These are phyloP conservation scores for Neocrepidodera transversa DNA, from an alignment of 2,888 invertebrate species.

Conservation along the genomic window DNA sequence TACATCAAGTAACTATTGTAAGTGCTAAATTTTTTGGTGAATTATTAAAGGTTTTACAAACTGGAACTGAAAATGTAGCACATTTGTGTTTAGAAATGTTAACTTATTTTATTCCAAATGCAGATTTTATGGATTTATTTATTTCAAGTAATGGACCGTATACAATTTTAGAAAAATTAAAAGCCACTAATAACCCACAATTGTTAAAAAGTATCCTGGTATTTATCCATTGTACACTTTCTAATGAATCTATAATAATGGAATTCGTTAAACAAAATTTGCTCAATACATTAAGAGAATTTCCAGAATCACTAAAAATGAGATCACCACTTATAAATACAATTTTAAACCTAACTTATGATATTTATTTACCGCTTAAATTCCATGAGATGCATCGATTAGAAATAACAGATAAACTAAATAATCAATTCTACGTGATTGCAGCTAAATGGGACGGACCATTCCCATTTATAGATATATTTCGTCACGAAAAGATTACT, in stretches of 20 bases:
- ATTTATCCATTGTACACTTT: slow-evolving; percentile 48
- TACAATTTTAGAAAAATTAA: slow-evolving; percentile 41
- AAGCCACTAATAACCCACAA: slow-evolving; percentile 34
- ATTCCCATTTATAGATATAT: slow-evolving; percentile 54
- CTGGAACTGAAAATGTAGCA: slow-evolving; percentile 33
- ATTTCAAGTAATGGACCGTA: slow-evolving; percentile 40
- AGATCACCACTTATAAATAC: slow-evolving; percentile 44
- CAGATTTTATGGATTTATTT: slow-evolving; percentile 44
- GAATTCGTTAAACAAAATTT: slow-evolving; percentile 43
- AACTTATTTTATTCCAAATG: slow-evolving; percentile 35
- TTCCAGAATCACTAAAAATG: slow-evolving; percentile 31
- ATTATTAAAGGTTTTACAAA: slow-evolving; percentile 38
- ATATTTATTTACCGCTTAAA: slow-evolving; percentile 51
- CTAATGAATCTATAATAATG: slow-evolving; percentile 44
- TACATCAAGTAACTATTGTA: slow-evolving; percentile 40
- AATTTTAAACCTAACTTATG: slow-evolving; percentile 46
- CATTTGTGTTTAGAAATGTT: slow-evolving; percentile 44
- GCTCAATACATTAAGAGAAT: slow-evolving; percentile 39
- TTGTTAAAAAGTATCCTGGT: slow-evolving; percentile 45
- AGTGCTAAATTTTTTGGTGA: slow-evolving; percentile 38
- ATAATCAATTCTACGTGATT: slow-evolving; percentile 51
- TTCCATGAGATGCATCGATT: slow-evolving; percentile 49
- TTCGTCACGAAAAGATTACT: slow-evolving; percentile 46
- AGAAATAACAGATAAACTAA: slow-evolving; percentile 50
- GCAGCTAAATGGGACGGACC: slow-evolving; percentile 44